These are phyloP conservation scores for Unio pictorum DNA, from an alignment of 2,888 invertebrate genomes.

Conservation along the genomic window DNA sequence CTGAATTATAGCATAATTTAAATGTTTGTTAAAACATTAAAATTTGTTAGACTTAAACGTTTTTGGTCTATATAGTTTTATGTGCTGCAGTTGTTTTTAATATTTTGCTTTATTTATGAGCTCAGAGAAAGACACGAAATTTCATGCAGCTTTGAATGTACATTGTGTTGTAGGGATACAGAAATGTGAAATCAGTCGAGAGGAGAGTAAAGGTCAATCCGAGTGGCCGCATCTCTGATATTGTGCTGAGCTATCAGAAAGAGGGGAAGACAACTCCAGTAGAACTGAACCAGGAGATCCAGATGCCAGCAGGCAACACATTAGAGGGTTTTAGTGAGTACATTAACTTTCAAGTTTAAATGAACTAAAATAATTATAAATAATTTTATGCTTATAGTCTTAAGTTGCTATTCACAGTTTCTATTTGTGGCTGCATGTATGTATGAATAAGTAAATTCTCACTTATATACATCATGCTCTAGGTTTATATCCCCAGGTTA, in stretches of 20 bases:
- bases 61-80: too few species aligned
- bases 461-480: too few species aligned
- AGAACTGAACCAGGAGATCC: constrained; percentile 50
- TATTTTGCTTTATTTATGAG: too few species aligned
- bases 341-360: not conserved
- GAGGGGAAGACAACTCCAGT: constrained; percentile 29
- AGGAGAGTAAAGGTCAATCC: constrained; percentile 60
- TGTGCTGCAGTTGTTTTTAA: too few species aligned
- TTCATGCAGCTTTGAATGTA: not conserved
- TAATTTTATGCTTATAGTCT: too few species aligned
- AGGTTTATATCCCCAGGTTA: too few species aligned
- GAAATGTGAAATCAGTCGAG: constrained; percentile 54
- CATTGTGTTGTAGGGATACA: constrained; percentile 49
- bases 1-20: too few species aligned
- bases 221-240: constrained; percentile 56
- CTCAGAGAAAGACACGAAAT: too few species aligned
- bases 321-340: constrained; percentile 57
- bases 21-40: too few species aligned
- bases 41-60: too few species aligned
- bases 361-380: not conserved
- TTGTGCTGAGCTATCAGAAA: constrained; percentile 52
- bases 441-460: too few species aligned
- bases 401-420: not conserved
- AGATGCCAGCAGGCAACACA: constrained; percentile 48
- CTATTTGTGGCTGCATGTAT: too few species aligned